Evolutionary conservation across 2,888 invertebrate genomes (phyloP).

Genomic region (Drosophila diplacantha): DNA sequence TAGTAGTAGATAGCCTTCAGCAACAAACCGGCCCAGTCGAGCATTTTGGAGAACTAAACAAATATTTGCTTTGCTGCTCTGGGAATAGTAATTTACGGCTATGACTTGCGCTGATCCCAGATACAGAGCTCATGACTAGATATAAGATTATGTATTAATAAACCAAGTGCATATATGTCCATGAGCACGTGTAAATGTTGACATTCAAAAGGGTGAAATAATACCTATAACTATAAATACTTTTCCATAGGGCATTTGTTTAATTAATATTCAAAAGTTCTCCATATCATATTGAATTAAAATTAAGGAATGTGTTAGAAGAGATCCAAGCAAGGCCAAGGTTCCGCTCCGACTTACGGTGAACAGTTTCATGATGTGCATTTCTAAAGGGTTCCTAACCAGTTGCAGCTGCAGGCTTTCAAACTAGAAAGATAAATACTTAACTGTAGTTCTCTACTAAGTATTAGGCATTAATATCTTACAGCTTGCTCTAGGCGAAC

Average conservation of each 20-base stretch:
- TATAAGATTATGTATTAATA: background rate
- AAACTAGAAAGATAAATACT: slow-evolving; percentile 4
- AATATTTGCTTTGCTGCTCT: background rate
- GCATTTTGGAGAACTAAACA: slow-evolving; percentile 14
- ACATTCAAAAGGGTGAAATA: background rate
- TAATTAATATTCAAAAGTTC: slow-evolving; percentile 12
- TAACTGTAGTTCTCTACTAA: rapidly evolving
- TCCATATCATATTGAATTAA: slow-evolving; percentile 53
- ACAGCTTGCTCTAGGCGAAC: slow-evolving; percentile 38
- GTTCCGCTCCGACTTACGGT: slow-evolving; percentile 5
- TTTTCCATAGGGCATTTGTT: background rate
- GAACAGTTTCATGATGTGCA: slow-evolving; percentile 38
- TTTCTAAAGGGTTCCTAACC: slow-evolving; percentile 41
- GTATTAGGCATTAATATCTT: background rate
- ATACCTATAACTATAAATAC: no score
- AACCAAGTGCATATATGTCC: background rate
- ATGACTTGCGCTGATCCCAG: background rate
- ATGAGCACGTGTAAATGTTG: background rate
- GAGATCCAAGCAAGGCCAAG: slow-evolving; percentile 18
- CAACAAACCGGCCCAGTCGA: background rate
- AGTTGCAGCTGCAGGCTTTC: slow-evolving; percentile 47
- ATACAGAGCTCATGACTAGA: background rate
- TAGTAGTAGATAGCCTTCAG: background rate
- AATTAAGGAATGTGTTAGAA: slow-evolving; percentile 41
- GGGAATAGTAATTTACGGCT: background rate